Percentiles rank a stretch among this genome's conserved stretches.
These are phyloP conservation scores for Hippoglossus stenolepis DNA, from an alignment of 2,113 vertebrate species.

Conservation along the genomic window DNA sequence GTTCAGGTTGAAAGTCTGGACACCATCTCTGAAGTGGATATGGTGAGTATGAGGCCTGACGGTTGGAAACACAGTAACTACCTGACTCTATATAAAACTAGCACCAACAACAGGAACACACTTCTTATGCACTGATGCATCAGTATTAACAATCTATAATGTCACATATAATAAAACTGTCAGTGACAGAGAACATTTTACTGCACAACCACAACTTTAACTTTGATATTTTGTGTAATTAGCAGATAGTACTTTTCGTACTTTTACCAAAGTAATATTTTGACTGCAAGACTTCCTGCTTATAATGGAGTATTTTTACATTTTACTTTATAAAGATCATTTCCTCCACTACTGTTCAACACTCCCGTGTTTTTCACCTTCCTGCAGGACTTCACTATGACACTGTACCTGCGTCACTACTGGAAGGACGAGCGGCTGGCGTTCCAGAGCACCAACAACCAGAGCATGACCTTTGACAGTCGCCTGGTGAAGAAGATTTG, in stretches of 20 bases:
- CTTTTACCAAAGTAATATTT: background rate
- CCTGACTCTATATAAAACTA: background rate
- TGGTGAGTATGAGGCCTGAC: slow-evolving; percentile 68
- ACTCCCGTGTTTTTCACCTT: background rate
- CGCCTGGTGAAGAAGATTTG: slow-evolving; percentile 98
- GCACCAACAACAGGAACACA: background rate
- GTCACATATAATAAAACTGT: too few species aligned
- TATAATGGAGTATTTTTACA: too few species aligned
- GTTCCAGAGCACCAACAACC: slow-evolving; percentile 96
- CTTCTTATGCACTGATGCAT: background rate
- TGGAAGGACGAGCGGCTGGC: slow-evolving; percentile 96
- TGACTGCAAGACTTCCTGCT: background rate
- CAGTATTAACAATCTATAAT: background rate
- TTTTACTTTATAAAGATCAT: background rate
- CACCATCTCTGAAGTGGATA: slow-evolving; percentile 87
- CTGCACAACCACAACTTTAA: too few species aligned
- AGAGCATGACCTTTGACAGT: slow-evolving; percentile 98
- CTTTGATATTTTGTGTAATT: too few species aligned
- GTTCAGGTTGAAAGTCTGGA: slow-evolving; percentile 88
- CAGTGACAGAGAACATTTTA: too few species aligned
- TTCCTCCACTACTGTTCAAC: background rate
- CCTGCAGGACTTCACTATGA: slow-evolving; percentile 96
- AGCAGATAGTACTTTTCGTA: background rate
- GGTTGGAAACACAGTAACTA: background rate
- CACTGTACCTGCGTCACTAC: slow-evolving; percentile 94